A percentile compares a stretch with the other conserved stretches of the same genome.
Evolutionary conservation across 2,888 invertebrate species (phyloP).

Genomic region (Caradrina clavipalpis): DNA sequence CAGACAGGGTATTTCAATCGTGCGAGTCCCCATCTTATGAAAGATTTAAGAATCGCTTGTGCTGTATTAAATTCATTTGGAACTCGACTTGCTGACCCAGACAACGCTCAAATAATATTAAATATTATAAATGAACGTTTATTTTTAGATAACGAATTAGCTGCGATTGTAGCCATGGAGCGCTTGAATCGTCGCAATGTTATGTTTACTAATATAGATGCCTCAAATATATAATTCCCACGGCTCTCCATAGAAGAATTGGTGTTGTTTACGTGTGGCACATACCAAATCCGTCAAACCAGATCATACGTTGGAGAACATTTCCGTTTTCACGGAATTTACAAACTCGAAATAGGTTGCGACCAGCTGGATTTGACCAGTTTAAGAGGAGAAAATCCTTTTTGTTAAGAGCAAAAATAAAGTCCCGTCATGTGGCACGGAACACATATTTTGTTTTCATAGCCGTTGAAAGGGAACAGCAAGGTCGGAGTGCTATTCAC

Average conservation of each 20-base stretch:
- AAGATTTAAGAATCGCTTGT: background rate
- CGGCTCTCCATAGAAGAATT: slow-evolving; percentile 7
- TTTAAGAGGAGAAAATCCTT: background rate
- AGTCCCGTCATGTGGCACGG: background rate
- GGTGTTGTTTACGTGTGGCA: slow-evolving; percentile 9
- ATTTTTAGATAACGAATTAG: slow-evolving; percentile 2
- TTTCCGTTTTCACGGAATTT: slow-evolving; percentile 5
- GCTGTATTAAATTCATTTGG: slow-evolving; percentile 6
- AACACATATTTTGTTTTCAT: background rate
- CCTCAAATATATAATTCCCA: slow-evolving; percentile 3
- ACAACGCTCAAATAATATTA: background rate
- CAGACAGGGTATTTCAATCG: slow-evolving; percentile 7
- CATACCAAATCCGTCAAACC: slow-evolving; percentile 5
- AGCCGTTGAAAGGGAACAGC: background rate
- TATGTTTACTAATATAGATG: slow-evolving; percentile 3
- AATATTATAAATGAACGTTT: slow-evolving; percentile 9
- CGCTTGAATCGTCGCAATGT: background rate
- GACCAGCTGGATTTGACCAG: background rate
- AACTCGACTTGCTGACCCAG: background rate
- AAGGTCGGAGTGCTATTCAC: background rate
- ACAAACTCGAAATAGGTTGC: background rate
- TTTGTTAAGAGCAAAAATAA: background rate
- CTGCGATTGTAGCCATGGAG: slow-evolving; percentile 3
- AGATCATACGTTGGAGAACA: slow-evolving; percentile 12
- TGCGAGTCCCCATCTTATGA: slow-evolving; percentile 4